phyloP scores from a whole-genome alignment of 1,140 invertebrate species.

The Trichogramma pretiosum region DNA sequence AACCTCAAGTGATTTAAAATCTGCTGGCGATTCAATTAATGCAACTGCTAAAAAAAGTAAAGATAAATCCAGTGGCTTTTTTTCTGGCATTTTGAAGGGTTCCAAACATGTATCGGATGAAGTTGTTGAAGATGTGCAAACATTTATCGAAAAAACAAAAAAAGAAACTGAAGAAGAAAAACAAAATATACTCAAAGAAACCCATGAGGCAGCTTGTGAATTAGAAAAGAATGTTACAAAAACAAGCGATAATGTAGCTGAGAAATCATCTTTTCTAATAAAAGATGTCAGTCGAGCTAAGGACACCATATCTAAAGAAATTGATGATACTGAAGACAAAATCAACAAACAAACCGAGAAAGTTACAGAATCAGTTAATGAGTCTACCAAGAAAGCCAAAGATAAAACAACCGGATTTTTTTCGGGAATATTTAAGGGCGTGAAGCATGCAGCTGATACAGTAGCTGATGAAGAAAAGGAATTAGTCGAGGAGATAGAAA shows the following conservation, averaged over 20 bases:
- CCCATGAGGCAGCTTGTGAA: too few relatives aligned
- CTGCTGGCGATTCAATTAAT: conserved; percentile 10
- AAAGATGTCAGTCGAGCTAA: conserved; percentile 28
- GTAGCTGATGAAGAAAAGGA: conserved; percentile 24
- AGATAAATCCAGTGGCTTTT: conserved; percentile 27
- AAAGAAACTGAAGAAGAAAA: conserved; percentile 20
- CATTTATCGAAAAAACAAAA: conserved; percentile 25
- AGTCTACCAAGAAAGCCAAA: conserved; percentile 11
- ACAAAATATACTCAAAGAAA: too few relatives aligned
- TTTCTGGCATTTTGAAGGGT: conserved; percentile 29
- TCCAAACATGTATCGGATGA: conserved; percentile 23
- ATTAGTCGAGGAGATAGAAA: neutral
- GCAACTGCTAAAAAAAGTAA: conserved; percentile 21
- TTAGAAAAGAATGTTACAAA: too few relatives aligned
- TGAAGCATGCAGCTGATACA: conserved; percentile 29
- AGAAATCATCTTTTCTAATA: neutral
- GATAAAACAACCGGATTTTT: conserved; percentile 21
- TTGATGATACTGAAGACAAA: conserved; percentile 21
- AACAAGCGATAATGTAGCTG: too few relatives aligned
- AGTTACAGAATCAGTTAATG: conserved; percentile 29
- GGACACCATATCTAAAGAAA: conserved; percentile 18
- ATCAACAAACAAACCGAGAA: conserved; percentile 21
- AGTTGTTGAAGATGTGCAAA: conserved; percentile 18
- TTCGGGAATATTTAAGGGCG: conserved; percentile 23
- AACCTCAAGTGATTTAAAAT: too few relatives aligned